Percentiles rank a stretch among this genome's conserved stretches.
Evolutionary conservation across 64 coral and sea anemone genomes (phyloP).

Genomic region (Montipora sp.): DNA sequence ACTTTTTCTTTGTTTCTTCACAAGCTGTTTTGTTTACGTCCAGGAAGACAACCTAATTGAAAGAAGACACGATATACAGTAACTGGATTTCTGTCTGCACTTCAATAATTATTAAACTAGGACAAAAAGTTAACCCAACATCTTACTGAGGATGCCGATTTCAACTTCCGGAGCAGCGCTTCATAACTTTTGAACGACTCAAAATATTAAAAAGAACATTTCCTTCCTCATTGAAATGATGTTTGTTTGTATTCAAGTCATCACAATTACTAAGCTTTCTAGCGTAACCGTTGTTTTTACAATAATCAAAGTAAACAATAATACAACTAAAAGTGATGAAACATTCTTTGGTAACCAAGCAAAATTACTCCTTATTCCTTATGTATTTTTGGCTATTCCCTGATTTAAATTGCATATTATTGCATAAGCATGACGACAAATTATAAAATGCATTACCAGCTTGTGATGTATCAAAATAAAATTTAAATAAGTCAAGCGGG

Average conservation of each 20-base stretch:
- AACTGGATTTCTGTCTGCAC: too few species aligned
- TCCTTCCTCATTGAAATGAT: too few species aligned
- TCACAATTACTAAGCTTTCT: not conserved
- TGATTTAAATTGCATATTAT: not conserved
- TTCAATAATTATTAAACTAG: too few species aligned
- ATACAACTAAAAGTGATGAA: not conserved
- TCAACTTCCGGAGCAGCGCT: too few species aligned
- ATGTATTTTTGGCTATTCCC: not conserved
- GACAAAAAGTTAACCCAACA: too few species aligned
- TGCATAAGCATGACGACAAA: too few species aligned
- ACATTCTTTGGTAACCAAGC: slow-evolving; percentile 11
- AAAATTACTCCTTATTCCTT: not conserved
- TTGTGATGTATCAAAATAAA: too few species aligned
- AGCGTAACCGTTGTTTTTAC: not conserved
- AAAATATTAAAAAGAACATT: too few species aligned
- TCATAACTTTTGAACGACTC: too few species aligned
- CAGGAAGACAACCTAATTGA: slow-evolving; percentile 47
- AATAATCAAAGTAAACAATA: not conserved
- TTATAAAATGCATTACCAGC: too few species aligned
- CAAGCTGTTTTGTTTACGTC: slow-evolving; percentile 34
- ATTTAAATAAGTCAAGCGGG: too few species aligned
- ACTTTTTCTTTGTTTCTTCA: slow-evolving; percentile 20
- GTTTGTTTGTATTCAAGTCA: not conserved
- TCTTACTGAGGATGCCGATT: too few species aligned
- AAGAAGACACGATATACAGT: not conserved